Percentiles rank a stretch among this genome's conserved stretches.
phyloP scores from a whole-genome alignment of 1,140 invertebrate genomes.

The Drosophila baimaii region DNA sequence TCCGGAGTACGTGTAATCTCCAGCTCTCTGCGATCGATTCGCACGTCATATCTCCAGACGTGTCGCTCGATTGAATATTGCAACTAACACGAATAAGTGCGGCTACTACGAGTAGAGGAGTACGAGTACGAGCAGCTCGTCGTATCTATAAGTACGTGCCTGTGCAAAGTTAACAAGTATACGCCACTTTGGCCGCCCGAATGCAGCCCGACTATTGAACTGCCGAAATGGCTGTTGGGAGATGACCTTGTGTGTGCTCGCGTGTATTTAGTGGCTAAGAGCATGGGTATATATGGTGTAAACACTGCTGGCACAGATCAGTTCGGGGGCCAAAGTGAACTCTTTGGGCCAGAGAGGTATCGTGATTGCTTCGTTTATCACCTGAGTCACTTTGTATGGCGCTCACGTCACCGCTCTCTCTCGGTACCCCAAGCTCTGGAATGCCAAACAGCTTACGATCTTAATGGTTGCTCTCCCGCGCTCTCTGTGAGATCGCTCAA shows the following conservation, averaged over 20 bases:
- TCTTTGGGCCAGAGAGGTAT: slow-evolving; percentile 13
- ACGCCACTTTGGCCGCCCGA: slow-evolving; percentile 8
- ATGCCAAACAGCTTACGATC: slow-evolving; percentile 54
- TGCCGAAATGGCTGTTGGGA: slow-evolving; percentile 12
- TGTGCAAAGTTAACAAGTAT: slow-evolving; percentile 43
- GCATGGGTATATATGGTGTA: slow-evolving; percentile 54
- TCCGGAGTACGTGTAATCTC: slow-evolving; percentile 34
- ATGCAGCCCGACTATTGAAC: slow-evolving; percentile 34
- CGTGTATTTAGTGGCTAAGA: slow-evolving; percentile 35
- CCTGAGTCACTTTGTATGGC: slow-evolving; percentile 76
- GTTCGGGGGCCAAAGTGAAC: slow-evolving; percentile 6
- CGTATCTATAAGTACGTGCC: slow-evolving; percentile 73
- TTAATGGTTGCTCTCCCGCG: slow-evolving; percentile 15
- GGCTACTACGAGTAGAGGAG: slow-evolving; percentile 27
- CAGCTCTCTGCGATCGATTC: slow-evolving; percentile 52
- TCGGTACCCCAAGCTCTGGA: slow-evolving; percentile 43
- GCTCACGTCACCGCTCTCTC: slow-evolving; percentile 61
- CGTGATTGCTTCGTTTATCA: slow-evolving; percentile 72
- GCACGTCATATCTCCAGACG: slow-evolving; percentile 75
- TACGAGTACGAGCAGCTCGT: slow-evolving; percentile 22
- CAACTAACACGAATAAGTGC: slow-evolving; percentile 41
- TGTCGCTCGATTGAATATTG: slow-evolving; percentile 72
- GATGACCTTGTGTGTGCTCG: slow-evolving; percentile 57
- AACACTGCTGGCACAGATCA: slow-evolving; percentile 63
- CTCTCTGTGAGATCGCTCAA: slow-evolving; percentile 6